Evolutionary conservation across 1,140 invertebrate species (phyloP).

Genomic region (Drosophila ficusphila): DNA sequence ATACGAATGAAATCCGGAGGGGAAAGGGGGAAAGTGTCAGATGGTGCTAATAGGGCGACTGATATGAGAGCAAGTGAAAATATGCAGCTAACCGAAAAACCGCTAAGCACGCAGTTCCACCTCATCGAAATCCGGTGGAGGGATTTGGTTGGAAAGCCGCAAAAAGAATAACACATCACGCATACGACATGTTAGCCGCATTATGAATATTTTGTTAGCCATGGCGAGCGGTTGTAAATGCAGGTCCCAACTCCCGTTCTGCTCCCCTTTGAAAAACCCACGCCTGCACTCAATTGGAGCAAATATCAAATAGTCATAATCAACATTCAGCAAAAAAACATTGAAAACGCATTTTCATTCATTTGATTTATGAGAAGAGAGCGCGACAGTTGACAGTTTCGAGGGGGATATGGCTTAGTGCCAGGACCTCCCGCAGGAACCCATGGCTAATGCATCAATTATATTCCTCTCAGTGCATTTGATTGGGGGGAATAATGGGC

Average conservation of each 20-base stretch:
- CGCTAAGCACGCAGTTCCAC: slow-evolving; percentile 60
- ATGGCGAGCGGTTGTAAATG: slow-evolving; percentile 31
- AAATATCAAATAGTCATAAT: slow-evolving; percentile 76
- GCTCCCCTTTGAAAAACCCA: background rate
- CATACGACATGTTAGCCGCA: slow-evolving; percentile 79
- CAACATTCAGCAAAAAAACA: slow-evolving; percentile 65
- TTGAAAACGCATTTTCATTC: slow-evolving; percentile 77
- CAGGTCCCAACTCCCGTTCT: background rate
- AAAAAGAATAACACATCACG: slow-evolving; percentile 80
- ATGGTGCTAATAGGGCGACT: slow-evolving; percentile 51
- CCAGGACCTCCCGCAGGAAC: slow-evolving; percentile 28
- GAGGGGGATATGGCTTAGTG: background rate
- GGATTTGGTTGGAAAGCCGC: slow-evolving; percentile 33
- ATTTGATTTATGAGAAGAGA: slow-evolving; percentile 74
- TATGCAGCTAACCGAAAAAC: slow-evolving; percentile 40
- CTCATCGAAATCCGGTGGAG: slow-evolving; percentile 16
- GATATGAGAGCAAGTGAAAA: slow-evolving; percentile 36
- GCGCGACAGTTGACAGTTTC: slow-evolving; percentile 68
- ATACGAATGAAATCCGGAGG: slow-evolving; percentile 3
- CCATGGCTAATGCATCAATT: slow-evolving; percentile 75
- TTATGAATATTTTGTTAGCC: slow-evolving; percentile 80
- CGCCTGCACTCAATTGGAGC: slow-evolving; percentile 11
- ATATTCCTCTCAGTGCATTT: slow-evolving; percentile 55
- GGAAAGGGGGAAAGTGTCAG: background rate
- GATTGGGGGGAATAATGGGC: slow-evolving; percentile 31